Evolutionary conservation across 1,140 invertebrate genomes (phyloP), one percentile per base, ranked within the genome.

Genomic region (Vanessa tameamea): DNA sequence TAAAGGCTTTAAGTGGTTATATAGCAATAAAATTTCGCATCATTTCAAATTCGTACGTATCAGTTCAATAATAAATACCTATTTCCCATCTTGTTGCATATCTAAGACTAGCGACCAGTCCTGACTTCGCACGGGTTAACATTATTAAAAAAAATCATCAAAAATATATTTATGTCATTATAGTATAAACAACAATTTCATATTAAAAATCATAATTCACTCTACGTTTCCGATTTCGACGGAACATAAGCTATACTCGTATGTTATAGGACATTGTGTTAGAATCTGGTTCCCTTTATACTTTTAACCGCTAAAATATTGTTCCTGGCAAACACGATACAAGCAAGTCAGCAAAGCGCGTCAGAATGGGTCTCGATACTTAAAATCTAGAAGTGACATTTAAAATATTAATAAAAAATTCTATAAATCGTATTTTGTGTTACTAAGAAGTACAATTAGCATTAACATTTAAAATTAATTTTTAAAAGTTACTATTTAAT

Each of bases 241-340:
- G 63, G 15, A 47, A 73, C 37, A 43, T 11, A 43, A 43, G 37
- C 37, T 43, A 11, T 43, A 69, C 55, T 31, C 20, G 64, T 67
- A 61, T 48, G 14, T 16, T 48, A 63, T 69, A 48, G 55, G 47
- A 80, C 51, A 64, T 61, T 74, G 26, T 43, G 74, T 55, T 67
- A 69, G 67, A 72, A 71, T 82, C 81, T 78, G 76, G 78, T 84
- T 81, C 82, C 69, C 77, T 87, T 89, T 83, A 88, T 85, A 88
- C 86, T 90, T 88, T 90, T 85, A 90, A 89, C 83, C 83, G 78
- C 80, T 89, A 89, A 89, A 90, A 90, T 89, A 90, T 90, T 90
- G 88, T 89, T 88, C 83, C 86, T 87, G 88, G 84, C 82, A 77
- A 75, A 72, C 78, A 73, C 84, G 83, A 88, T 87, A 86, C 82